phyloP scores from a whole-genome alignment of 2,888 invertebrate species.

The Nymphalis polychloros region DNA sequence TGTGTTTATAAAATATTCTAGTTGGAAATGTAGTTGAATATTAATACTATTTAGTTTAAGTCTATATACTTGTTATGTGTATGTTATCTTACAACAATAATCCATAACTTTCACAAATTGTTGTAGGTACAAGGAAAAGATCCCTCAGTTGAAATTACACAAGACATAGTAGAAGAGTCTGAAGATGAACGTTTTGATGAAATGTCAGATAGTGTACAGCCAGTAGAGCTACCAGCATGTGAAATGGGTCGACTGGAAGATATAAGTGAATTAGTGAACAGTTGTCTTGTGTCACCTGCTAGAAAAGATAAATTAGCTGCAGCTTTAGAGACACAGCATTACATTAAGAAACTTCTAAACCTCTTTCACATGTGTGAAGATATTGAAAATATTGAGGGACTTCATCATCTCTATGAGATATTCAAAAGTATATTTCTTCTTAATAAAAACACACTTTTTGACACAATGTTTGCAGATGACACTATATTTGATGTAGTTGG shows the following conservation, averaged over 20 bases:
- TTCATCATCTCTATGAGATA: slow-evolving; percentile 98
- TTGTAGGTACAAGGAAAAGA: slow-evolving; percentile 98
- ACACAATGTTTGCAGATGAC: slow-evolving; percentile 98
- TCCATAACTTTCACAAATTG: slow-evolving; percentile 13
- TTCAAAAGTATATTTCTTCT: slow-evolving; percentile 99
- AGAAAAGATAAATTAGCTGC: slow-evolving; percentile 96
- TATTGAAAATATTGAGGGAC: slow-evolving; percentile 95
- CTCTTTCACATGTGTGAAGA: slow-evolving; percentile 99
- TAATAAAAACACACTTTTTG: slow-evolving; percentile 98
- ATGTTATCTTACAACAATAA: not conserved
- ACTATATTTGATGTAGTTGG: slow-evolving; percentile 99
- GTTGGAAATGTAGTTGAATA: slow-evolving; percentile 9
- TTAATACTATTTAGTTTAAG: not conserved
- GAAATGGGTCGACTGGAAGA: slow-evolving; percentile 96
- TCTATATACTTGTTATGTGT: no score
- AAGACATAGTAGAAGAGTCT: slow-evolving; percentile 97
- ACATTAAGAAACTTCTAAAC: slow-evolving; percentile 96
- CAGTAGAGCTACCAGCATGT: slow-evolving; percentile 96
- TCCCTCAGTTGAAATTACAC: slow-evolving; percentile 98
- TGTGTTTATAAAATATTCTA: slow-evolving; percentile 14
- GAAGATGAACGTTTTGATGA: slow-evolving; percentile 99
- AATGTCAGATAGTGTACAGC: slow-evolving; percentile 96
- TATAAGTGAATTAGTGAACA: slow-evolving; percentile 95
- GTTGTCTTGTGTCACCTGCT: slow-evolving; percentile 93
- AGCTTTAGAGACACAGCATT: slow-evolving; percentile 96